Percentiles rank a stretch among this genome's conserved stretches.
phyloP scores from a whole-genome alignment of 2,888 invertebrate genomes.

The Leptura quadrifasciata region DNA sequence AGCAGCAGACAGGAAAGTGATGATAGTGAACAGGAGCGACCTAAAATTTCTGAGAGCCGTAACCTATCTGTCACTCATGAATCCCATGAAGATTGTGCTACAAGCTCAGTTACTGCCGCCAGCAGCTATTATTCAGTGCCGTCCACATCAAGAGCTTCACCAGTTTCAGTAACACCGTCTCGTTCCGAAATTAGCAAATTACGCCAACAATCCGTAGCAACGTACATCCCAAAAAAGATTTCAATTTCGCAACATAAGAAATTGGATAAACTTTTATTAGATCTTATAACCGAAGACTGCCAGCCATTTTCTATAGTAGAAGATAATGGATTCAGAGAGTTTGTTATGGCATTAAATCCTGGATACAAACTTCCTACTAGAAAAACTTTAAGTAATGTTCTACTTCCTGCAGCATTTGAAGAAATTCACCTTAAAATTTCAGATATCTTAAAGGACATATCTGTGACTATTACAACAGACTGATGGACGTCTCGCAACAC shows the following conservation, averaged over 20 bases:
- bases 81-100: neutral
- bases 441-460: constrained; percentile 16
- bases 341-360: constrained; percentile 26
- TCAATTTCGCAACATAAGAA: constrained; percentile 2
- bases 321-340: constrained; percentile 22
- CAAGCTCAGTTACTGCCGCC: neutral
- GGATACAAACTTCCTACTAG: constrained; percentile 7
- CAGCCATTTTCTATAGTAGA: constrained; percentile 33
- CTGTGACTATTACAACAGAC: constrained; percentile 22
- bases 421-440: constrained; percentile 11
- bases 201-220: neutral
- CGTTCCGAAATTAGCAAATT: neutral
- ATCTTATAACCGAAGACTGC: constrained; percentile 14
- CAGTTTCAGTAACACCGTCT: neutral
- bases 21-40: neutral
- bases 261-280: constrained; percentile 20
- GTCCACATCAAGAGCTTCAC: neutral
- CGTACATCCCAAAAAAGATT: constrained; percentile 1
- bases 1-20: neutral
- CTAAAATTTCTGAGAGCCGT: neutral
- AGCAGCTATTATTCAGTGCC: neutral
- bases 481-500: constrained; percentile 31
- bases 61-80: too few species aligned
- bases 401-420: constrained; percentile 22
- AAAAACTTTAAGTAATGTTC: constrained; percentile 19